Evolutionary conservation across 2,797 vertebrate species (phyloP).

Genomic region (Pygocentrus nattereri): DNA sequence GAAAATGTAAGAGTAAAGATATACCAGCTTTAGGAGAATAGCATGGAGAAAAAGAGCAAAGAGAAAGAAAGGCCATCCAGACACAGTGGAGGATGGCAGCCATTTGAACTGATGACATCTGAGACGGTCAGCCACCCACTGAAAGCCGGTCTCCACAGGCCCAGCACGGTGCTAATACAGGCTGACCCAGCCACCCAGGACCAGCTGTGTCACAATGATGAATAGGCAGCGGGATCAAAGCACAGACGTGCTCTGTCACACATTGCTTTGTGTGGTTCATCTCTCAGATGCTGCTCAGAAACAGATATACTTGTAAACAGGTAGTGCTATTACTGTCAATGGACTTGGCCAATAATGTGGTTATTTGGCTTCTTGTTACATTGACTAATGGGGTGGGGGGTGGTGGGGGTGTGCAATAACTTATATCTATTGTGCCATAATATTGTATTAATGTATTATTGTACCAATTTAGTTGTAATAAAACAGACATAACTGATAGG

Average conservation of each 20-base stretch:
- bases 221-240: conserved; percentile 69
- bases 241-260: conserved; percentile 63
- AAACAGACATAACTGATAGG: too few species aligned
- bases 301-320: conserved; percentile 17
- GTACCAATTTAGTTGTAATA: too few species aligned
- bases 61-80: not conserved
- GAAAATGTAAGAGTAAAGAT: too few species aligned
- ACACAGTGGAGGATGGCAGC: not conserved
- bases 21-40: conserved; percentile 24
- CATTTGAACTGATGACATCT: conserved; percentile 45
- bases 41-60: not conserved
- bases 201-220: conserved; percentile 60
- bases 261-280: conserved; percentile 16
- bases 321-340: not conserved
- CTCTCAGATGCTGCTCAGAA: conserved; percentile 53
- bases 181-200: conserved; percentile 50
- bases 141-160: conserved; percentile 54
- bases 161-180: not conserved
- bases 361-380: too few species aligned
- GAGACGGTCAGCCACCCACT: conserved; percentile 62
- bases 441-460: too few species aligned
- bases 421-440: too few species aligned
- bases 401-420: too few species aligned
- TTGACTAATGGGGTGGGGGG: too few species aligned
- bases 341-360: not conserved